Conservation (phyloP, 2,113 vertebrate species). For the Ameiurus melas region DNA sequence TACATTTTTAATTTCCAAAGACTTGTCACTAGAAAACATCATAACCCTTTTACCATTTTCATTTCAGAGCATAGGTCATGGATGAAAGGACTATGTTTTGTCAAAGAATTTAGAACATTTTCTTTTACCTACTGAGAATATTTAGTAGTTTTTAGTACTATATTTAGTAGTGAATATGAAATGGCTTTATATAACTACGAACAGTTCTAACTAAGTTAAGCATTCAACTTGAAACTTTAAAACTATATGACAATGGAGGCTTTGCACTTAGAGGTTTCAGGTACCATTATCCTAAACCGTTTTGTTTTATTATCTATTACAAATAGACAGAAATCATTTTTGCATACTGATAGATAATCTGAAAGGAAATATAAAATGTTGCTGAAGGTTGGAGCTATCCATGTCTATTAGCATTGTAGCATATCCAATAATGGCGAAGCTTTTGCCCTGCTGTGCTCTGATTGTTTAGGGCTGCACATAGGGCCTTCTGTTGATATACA, state of each 20-base stretch:
- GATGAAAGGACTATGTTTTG: background rate
- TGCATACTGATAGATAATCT: slow-evolving; percentile 24
- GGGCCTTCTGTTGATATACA: slow-evolving; percentile 51
- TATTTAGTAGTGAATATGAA: background rate
- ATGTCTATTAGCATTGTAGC: slow-evolving; percentile 39
- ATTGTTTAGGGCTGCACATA: slow-evolving; percentile 33
- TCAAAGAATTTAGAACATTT: background rate
- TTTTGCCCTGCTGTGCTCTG: slow-evolving; percentile 7
- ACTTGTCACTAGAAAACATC: background rate
- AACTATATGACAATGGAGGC: background rate
- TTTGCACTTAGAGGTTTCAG: background rate
- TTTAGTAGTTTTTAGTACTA: background rate
- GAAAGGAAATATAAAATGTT: slow-evolving; percentile 25
- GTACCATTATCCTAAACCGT: background rate
- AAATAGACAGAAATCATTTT: slow-evolving; percentile 7
- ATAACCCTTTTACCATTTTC: background rate
- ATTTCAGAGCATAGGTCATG: background rate
- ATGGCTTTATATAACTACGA: background rate
- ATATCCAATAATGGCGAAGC: slow-evolving; percentile 18
- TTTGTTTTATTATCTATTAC: background rate
- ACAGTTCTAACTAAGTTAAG: background rate
- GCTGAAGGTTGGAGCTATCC: slow-evolving; percentile 12
- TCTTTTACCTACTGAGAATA: background rate
- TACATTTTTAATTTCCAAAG: background rate
- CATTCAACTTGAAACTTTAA: background rate